These are phyloP conservation scores for Crematogaster levior DNA, from an alignment of 2,888 invertebrate species.

Conservation along the genomic window DNA sequence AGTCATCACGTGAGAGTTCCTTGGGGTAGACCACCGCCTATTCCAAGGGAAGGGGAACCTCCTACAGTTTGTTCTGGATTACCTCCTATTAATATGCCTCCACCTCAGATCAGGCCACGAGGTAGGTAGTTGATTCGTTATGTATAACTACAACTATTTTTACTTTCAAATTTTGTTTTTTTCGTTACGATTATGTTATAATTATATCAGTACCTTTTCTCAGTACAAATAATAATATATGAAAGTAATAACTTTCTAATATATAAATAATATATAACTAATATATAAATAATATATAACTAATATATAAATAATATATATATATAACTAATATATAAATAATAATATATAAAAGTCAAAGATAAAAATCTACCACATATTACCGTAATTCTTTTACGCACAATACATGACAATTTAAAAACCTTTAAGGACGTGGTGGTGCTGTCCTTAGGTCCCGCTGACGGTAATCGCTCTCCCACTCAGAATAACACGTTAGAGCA, in stretches of 20 bases:
- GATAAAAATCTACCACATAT: not conserved
- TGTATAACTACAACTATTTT: constrained; percentile 5
- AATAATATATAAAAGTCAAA: not conserved
- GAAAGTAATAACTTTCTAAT: no score
- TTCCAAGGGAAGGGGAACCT: constrained; percentile 78
- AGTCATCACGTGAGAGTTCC: constrained; percentile 79
- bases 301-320: no score
- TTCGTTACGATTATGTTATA: not conserved
- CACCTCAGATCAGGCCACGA: constrained; percentile 81
- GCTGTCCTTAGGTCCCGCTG: constrained; percentile 73
- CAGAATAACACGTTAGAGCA: constrained; percentile 76
- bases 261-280: no score
- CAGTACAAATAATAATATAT: not conserved
- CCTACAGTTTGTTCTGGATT: constrained; percentile 65
- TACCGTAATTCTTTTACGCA: constrained; percentile 2
- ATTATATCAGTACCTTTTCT: not conserved
- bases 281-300: no score
- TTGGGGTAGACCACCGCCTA: constrained; percentile 80
- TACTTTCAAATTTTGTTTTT: not conserved
- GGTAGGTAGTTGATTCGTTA: constrained; percentile 55
- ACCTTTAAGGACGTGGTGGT: constrained; percentile 19
- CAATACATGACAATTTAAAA: constrained; percentile 3
- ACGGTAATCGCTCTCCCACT: constrained; percentile 78
- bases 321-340: no score
- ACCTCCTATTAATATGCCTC: constrained; percentile 82